Percentiles rank a stretch among this genome's conserved stretches.
These are phyloP conservation scores for Trigoniulus corallinus DNA, from an alignment of 1,140 invertebrate species.

Conservation along the genomic window DNA sequence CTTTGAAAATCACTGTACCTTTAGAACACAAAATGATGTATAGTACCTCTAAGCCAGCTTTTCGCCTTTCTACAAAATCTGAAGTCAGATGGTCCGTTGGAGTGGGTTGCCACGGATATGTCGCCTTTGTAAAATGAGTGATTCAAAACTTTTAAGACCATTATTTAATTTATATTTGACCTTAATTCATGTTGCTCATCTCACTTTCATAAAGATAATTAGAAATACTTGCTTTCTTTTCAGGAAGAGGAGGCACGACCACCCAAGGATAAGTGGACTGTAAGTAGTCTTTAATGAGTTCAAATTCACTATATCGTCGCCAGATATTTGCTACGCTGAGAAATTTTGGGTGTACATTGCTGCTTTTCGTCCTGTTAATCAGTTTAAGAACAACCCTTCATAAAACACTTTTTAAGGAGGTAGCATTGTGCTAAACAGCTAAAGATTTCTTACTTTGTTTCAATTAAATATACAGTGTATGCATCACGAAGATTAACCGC, in stretches of 20 bases:
- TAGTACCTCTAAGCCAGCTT: constrained; percentile 52
- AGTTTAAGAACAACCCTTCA: background rate
- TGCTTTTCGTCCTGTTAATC: background rate
- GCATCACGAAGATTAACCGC: background rate
- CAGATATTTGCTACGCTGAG: constrained; percentile 36
- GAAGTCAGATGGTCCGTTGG: constrained; percentile 62
- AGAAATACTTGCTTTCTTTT: constrained; percentile 40
- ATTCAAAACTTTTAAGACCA: background rate
- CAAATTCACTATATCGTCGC: constrained; percentile 70
- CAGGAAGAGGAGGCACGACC: constrained; percentile 59
- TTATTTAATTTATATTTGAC: background rate
- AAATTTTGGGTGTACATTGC: background rate
- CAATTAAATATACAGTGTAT: background rate
- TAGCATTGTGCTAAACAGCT: background rate
- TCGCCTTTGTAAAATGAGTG: constrained; percentile 24
- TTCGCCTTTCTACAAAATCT: constrained; percentile 64
- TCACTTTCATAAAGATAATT: background rate
- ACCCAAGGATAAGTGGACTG: constrained; percentile 57
- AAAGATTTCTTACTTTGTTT: background rate
- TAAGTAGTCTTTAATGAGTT: constrained; percentile 54
- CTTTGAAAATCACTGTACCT: no score
- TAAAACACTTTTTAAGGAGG: no score
- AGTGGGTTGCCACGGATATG: constrained; percentile 62
- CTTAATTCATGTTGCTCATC: no score
- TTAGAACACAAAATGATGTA: background rate